Conservation (phyloP, 2,113 vertebrate species). For the Typhlomys cinereus region DNA sequence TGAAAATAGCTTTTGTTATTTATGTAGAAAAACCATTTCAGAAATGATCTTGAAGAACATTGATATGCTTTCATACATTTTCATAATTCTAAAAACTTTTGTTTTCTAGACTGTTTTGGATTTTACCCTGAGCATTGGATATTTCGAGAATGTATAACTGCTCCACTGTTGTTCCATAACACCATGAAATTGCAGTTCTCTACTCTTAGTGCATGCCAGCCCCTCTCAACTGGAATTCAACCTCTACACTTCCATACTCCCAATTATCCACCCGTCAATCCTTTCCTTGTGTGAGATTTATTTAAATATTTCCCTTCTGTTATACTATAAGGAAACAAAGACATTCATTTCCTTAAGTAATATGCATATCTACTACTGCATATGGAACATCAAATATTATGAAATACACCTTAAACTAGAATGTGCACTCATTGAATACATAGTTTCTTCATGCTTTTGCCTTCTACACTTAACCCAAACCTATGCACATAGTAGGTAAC, state of each 20-base stretch:
- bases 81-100: neutral
- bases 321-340: neutral
- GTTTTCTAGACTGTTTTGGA: neutral
- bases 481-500: neutral
- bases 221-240: neutral
- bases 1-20: neutral
- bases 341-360: conserved; percentile 7
- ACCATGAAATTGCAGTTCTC: neutral
- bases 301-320: neutral
- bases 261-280: neutral
- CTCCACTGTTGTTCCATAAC: neutral
- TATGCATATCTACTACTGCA: neutral
- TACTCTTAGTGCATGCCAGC: neutral
- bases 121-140: neutral
- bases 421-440: neutral
- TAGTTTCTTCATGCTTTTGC: conserved; percentile 15
- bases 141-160: neutral
- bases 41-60: neutral
- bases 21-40: neutral
- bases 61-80: neutral
- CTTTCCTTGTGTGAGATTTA: neutral
- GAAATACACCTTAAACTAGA: neutral
- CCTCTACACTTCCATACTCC: neutral
- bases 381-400: neutral
- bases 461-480: neutral